These are phyloP conservation scores for Penaeus indicus DNA, from an alignment of 1,140 invertebrate species.

Conservation along the genomic window DNA sequence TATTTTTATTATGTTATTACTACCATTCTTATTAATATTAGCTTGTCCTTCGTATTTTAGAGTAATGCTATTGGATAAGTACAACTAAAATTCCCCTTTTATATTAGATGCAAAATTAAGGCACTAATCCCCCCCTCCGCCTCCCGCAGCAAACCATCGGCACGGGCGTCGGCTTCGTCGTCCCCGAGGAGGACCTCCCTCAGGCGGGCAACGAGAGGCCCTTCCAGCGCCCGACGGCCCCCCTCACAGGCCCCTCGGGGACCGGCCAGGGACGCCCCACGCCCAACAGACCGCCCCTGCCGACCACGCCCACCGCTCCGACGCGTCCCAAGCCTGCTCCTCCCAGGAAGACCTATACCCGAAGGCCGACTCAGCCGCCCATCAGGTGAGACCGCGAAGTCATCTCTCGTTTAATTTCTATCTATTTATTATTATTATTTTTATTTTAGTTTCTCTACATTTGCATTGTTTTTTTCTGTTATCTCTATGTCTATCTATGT, in stretches of 20 bases:
- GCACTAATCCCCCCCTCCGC: not conserved
- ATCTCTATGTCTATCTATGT: too few relatives aligned
- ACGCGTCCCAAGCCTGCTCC: constrained; percentile 8
- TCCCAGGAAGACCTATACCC: constrained; percentile 34
- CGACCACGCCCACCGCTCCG: not conserved
- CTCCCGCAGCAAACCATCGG: constrained; percentile 26
- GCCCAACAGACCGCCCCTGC: not conserved
- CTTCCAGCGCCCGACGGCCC: not conserved
- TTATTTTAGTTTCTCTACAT: too few relatives aligned
- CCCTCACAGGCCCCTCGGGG: not conserved
- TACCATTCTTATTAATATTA: too few relatives aligned
- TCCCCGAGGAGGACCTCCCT: constrained; percentile 38
- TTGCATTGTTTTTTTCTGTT: too few relatives aligned
- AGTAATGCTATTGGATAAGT: too few relatives aligned
- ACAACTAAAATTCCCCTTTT: too few relatives aligned
- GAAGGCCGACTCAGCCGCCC: constrained; percentile 43
- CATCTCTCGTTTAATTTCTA: not conserved
- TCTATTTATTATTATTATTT: not conserved
- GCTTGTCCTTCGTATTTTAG: too few relatives aligned
- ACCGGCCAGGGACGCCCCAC: not conserved
- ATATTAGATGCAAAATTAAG: too few relatives aligned
- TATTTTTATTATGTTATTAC: too few relatives aligned
- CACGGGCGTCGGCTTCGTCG: constrained; percentile 42
- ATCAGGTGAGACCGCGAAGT: constrained; percentile 30
- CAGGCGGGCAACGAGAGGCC: not conserved